Evolutionary conservation across 2,888 invertebrate species (phyloP).

Genomic region (Callyntrura guangdongensis): DNA sequence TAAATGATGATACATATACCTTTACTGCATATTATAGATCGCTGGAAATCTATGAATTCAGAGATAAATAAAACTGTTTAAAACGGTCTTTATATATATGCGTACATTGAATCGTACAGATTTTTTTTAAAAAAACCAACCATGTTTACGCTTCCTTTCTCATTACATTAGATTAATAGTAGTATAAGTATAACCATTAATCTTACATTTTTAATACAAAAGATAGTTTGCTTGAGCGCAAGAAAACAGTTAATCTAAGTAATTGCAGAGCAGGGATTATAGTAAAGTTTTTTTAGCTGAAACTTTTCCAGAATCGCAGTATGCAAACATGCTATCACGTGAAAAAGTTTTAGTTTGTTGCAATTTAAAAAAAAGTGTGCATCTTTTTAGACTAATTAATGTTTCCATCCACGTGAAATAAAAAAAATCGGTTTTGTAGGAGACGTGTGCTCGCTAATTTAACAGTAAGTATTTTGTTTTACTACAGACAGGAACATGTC

Average conservation of each 20-base stretch:
- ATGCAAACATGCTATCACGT: not conserved
- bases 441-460: slow-evolving; percentile 35
- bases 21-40: not conserved
- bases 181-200: not conserved
- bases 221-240: not conserved
- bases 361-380: not conserved
- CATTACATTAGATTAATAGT: not conserved
- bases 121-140: slow-evolving; percentile 52
- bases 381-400: not conserved
- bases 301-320: not conserved
- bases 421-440: not conserved
- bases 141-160: slow-evolving; percentile 49
- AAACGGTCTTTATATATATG: not conserved
- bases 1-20: not conserved
- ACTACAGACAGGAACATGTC: not conserved
- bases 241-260: slow-evolving; percentile 3
- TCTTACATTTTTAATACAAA: not conserved
- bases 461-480: slow-evolving; percentile 4
- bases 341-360: not conserved
- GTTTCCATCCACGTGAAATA: not conserved
- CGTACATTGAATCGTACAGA: not conserved
- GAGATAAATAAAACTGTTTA: not conserved
- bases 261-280: not conserved
- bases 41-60: not conserved
- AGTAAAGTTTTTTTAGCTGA: not conserved